Conservation (phyloP, 1,140 invertebrate species). For the Sitobion miscanthi region DNA sequence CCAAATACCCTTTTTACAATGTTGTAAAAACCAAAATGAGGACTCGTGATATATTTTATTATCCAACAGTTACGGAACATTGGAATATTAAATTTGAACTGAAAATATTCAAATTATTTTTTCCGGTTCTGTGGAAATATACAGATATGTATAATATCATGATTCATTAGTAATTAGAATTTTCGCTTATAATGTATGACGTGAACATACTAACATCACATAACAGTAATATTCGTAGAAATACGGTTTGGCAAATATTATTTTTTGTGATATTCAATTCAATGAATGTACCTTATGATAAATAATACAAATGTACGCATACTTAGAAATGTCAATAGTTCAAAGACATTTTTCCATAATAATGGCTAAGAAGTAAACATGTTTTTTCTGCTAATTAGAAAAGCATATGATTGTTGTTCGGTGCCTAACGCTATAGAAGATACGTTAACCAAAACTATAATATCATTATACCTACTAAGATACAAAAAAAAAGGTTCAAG, state of each 20-base stretch:
- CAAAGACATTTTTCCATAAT: neutral
- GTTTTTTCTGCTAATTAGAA: neutral
- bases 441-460: neutral
- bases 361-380: neutral
- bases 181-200: neutral
- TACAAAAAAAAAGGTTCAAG: neutral
- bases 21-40: neutral
- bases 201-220: neutral
- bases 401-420: neutral
- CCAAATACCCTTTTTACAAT: neutral
- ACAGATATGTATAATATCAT: neutral
- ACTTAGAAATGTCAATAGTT: neutral
- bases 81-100: neutral
- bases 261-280: neutral
- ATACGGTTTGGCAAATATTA: neutral
- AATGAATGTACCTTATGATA: neutral
- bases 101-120: neutral
- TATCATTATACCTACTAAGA: neutral
- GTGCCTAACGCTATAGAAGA: neutral
- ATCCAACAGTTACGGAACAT: neutral
- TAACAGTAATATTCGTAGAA: no score
- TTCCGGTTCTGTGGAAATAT: neutral
- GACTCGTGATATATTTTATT: neutral
- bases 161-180: neutral
- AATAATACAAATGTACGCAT: neutral